Percentiles rank a stretch among this genome's conserved stretches.
Conservation (phyloP, 2,888 invertebrate genomes). For the Thera britannica region DNA sequence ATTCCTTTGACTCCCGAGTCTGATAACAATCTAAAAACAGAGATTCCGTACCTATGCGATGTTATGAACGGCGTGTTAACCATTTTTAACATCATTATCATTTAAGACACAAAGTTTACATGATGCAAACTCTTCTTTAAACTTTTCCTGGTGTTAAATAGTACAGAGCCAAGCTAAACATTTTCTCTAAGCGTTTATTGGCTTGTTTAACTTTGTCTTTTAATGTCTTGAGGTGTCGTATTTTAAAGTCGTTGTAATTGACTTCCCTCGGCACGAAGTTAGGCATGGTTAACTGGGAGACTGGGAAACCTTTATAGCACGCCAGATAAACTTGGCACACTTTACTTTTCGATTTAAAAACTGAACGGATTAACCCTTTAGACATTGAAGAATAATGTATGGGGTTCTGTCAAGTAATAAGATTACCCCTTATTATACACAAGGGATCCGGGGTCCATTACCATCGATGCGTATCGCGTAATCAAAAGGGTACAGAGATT, state of each 20-base stretch:
- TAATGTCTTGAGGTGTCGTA: conserved; percentile 61
- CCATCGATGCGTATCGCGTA: conserved; percentile 44
- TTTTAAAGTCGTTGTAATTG: conserved; percentile 63
- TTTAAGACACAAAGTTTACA: conserved; percentile 50
- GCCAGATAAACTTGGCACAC: conserved; percentile 44
- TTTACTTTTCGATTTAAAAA: conserved; percentile 43
- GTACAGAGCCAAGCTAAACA: conserved; percentile 52
- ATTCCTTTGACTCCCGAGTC: conserved; percentile 23
- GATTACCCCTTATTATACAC: conserved; percentile 40
- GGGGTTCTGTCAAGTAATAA: conserved; percentile 32
- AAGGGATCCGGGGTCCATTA: conserved; percentile 42
- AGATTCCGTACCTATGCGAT: conserved; percentile 26
- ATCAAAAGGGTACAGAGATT: conserved; percentile 46
- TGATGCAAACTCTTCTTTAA: conserved; percentile 49
- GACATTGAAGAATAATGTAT: conserved; percentile 32
- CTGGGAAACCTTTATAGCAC: conserved; percentile 49
- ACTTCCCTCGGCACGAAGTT: conserved; percentile 55
- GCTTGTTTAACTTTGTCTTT: conserved; percentile 61
- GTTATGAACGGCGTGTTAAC: conserved; percentile 24
- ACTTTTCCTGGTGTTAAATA: conserved; percentile 56
- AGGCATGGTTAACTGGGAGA: conserved; percentile 49
- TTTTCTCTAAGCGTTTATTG: conserved; percentile 55
- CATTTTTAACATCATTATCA: conserved; percentile 33
- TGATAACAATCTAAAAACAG: conserved; percentile 28
- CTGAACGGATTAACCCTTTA: conserved; percentile 39